A percentile compares a stretch with the other conserved stretches of the same genome.
Conservation (phyloP, 2,797 vertebrate species). For the Sebastolobus altivelis region DNA sequence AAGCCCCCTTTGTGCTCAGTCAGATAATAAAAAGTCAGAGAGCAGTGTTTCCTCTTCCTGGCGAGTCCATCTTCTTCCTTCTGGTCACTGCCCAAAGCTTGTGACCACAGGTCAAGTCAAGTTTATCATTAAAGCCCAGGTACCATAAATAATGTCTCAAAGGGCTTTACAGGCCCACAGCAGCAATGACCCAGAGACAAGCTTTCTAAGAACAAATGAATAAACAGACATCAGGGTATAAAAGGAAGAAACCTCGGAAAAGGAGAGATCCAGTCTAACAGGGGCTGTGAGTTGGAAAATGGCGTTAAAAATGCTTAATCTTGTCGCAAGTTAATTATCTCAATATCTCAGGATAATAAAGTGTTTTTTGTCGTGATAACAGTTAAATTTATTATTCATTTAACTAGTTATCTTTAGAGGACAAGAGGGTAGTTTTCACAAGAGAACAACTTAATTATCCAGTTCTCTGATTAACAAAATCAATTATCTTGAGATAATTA, state of each 20-base stretch:
- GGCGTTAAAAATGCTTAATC: not conserved
- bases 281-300: not conserved
- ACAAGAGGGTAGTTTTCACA: not conserved
- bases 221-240: not conserved
- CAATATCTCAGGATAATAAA: not conserved
- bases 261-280: not conserved
- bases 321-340: not conserved
- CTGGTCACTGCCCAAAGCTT: not conserved
- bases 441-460: not conserved
- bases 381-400: not conserved
- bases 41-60: not conserved
- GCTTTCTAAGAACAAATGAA: not conserved
- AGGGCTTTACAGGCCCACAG: not conserved
- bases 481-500: not conserved
- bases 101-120: not conserved
- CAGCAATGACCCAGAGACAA: not conserved
- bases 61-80: not conserved
- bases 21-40: slow-evolving; percentile 8
- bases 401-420: not conserved
- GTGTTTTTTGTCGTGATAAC: not conserved
- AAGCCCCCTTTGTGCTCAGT: slow-evolving; percentile 10
- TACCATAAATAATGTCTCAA: not conserved
- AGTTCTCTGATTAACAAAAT: not conserved
- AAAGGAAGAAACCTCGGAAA: not conserved
- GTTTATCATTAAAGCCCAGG: not conserved